phyloP scores from a whole-genome alignment of 1,140 invertebrate species.

The Cydia pomonella region DNA sequence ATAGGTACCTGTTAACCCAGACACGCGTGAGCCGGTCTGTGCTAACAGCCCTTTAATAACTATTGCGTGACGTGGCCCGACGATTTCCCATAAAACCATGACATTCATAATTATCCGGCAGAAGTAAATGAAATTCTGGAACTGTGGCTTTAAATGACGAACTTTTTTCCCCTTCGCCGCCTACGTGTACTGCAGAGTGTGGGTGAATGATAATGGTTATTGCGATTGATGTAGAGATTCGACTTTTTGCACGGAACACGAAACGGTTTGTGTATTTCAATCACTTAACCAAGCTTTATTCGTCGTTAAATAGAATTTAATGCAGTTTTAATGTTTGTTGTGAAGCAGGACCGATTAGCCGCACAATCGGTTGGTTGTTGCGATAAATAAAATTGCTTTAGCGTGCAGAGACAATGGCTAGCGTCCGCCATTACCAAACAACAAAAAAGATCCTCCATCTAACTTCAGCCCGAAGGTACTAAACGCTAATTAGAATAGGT shows the following conservation, averaged over 20 bases:
- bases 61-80: conserved; percentile 68
- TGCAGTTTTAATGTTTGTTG: conserved; percentile 72
- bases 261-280: conserved; percentile 54
- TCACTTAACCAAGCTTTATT: conserved; percentile 66
- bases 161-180: conserved; percentile 3
- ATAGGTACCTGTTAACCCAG: conserved; percentile 2
- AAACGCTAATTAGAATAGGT: conserved; percentile 45
- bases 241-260: conserved; percentile 49
- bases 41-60: conserved; percentile 47
- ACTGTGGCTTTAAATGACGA: conserved; percentile 1
- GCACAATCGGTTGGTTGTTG: conserved; percentile 45
- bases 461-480: neutral
- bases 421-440: conserved; percentile 43
- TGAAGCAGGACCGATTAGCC: conserved; percentile 58
- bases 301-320: conserved; percentile 69
- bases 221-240: conserved; percentile 30
- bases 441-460: conserved; percentile 48
- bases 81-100: conserved; percentile 58
- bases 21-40: conserved; percentile 41
- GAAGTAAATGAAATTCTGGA: conserved; percentile 31
- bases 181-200: neutral
- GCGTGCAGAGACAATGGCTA: conserved; percentile 56
- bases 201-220: conserved; percentile 21
- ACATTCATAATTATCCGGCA: conserved; percentile 58
- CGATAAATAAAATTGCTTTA: conserved; percentile 54